Evolutionary conservation across 2,113 vertebrate species (phyloP), one percentile per base, ranked within the genome.

Genomic region (Corythornis madagascariensis): DNA sequence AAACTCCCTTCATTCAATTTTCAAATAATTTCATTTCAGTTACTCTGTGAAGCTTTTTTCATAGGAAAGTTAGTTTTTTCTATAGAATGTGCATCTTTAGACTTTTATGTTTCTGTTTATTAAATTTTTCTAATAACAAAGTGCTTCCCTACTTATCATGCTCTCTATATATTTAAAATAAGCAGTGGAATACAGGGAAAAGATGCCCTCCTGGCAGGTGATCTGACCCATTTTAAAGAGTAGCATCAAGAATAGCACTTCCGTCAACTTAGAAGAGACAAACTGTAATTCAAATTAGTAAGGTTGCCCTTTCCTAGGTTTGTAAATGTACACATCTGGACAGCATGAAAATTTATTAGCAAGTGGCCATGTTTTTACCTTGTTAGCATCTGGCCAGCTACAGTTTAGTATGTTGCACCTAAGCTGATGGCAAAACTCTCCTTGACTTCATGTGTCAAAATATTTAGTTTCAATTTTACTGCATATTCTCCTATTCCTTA

Each of bases 321-420:
- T 79, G 20, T 77, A 89, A 82, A 89, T 22, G 20, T 53, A 71
- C 29, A 61, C 35, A 87, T 80, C 74, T 69, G 71, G 78, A 40
- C 2, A 1, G 52, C 75, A 80, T 71, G 72, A 93, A 95, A 94
- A 95, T 64, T 22, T 42, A 85, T 90, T 77, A 90, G 76, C 73
- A 87, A 67, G 66, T 16, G 52, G 60, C 33, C 38, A 45, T n/a
- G n/a, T 79, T 94, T 94, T 85, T 70, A 25, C 52, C 69, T 79
- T 43, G 56, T 83, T 76, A 94, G 81, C 77, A 95, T 83, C 88
- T 90, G 92, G 64, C 75, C 92, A 87, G 69, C 53, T 74, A 45
- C 20, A 13, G 33, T 66, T 92, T 72, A 90, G 84, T 55, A 61
- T 48, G 81, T 28, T 83, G 50, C 74, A 86, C 31, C 3, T 6